Evolutionary conservation across 1,140 invertebrate species (phyloP).

Genomic region (Harlomillsia oculata): DNA sequence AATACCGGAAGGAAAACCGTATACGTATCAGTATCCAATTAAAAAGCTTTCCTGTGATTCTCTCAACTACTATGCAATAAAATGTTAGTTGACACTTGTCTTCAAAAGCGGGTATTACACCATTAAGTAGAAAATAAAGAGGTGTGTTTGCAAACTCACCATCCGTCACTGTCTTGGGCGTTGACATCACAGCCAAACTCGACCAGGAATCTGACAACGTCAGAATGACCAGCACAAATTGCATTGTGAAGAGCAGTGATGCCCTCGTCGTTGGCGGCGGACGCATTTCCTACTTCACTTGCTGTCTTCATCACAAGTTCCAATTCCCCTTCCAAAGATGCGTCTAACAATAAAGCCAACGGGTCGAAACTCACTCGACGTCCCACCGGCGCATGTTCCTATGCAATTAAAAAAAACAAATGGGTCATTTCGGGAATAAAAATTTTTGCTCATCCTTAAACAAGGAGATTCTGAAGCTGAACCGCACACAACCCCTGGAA

Average conservation of each 20-base stretch:
- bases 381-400: conserved; percentile 26
- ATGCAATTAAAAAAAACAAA: neutral
- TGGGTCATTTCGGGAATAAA: no score
- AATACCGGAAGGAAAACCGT: no score
- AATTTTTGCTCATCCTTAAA: no score
- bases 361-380: conserved; percentile 93
- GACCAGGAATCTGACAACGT: conserved; percentile 96
- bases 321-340: conserved; percentile 93
- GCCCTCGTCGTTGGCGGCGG: conserved; percentile 90
- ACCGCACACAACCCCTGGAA: neutral
- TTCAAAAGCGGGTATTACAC: no score
- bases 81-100: neutral
- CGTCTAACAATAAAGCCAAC: conserved; percentile 82
- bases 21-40: neutral
- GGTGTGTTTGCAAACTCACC: conserved; percentile 49
- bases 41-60: neutral
- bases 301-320: conserved; percentile 93
- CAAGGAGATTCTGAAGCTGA: no score
- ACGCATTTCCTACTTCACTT: conserved; percentile 80
- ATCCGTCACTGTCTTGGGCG: conserved; percentile 94
- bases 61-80: neutral
- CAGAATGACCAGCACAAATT: conserved; percentile 96
- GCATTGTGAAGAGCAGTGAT: conserved; percentile 99
- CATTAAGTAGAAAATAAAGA: neutral
- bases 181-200: conserved; percentile 98